These are phyloP conservation scores for Seladonia tumulorum DNA, from an alignment of 2,888 invertebrate genomes.

Conservation along the genomic window DNA sequence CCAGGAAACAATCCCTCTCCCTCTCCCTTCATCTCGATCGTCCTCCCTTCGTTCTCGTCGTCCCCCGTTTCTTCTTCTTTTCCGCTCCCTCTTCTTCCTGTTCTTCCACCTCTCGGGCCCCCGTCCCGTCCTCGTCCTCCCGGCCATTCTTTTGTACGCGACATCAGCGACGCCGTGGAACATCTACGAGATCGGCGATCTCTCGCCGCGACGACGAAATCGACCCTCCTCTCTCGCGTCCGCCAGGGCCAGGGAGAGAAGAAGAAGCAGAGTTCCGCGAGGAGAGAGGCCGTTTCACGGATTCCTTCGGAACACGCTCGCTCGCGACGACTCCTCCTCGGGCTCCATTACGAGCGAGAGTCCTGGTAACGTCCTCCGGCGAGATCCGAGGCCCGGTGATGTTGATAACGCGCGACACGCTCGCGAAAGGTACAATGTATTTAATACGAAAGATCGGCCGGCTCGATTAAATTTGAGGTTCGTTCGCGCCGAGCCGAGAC, in stretches of 20 bases:
- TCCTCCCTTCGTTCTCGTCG: conserved; percentile 45
- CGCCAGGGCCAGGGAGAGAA: neutral
- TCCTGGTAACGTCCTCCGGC: conserved; percentile 37
- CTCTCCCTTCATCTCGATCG: conserved; percentile 52
- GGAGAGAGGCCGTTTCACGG: conserved; percentile 53
- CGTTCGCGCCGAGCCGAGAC: conserved; percentile 4
- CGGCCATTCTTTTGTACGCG: conserved; percentile 62
- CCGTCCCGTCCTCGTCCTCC: conserved; percentile 34
- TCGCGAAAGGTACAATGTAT: conserved; percentile 45
- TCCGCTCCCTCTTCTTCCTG: conserved; percentile 53
- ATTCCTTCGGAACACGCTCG: conserved; percentile 62
- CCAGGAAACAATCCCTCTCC: conserved; percentile 75
- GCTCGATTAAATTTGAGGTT: conserved; percentile 43
- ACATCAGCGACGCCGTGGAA: conserved; percentile 73
- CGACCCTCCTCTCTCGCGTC: conserved; percentile 49
- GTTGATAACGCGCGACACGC: conserved; percentile 60
- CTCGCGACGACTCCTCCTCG: conserved; percentile 20
- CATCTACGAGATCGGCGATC: conserved; percentile 73
- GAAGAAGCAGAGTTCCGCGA: conserved; percentile 1
- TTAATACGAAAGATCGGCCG: conserved; percentile 48
- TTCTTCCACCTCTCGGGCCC: conserved; percentile 46
- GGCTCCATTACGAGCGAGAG: conserved; percentile 57
- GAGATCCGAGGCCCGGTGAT: conserved; percentile 48
- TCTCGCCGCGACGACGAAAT: conserved; percentile 58
- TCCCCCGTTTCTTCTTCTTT: conserved; percentile 50